Evolutionary conservation across 2,113 vertebrate genomes (phyloP).

Genomic region (Gyps fulvus): DNA sequence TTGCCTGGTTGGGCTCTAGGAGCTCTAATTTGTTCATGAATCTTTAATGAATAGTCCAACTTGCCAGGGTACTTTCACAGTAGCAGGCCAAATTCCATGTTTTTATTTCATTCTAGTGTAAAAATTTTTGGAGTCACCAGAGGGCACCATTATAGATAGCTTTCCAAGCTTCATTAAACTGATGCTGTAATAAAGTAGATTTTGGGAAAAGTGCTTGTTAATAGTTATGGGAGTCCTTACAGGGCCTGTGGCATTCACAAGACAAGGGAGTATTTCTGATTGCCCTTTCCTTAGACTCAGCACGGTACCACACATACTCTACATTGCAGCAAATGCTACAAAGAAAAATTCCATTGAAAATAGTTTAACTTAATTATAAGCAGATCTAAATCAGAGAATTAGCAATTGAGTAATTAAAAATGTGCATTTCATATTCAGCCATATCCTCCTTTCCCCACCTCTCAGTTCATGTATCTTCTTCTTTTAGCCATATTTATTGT

Average conservation of each 20-base stretch:
- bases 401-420: background rate
- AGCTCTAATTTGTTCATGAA: background rate
- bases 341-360: background rate
- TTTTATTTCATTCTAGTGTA: background rate
- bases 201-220: background rate
- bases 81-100: background rate
- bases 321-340: background rate
- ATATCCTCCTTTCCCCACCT: background rate
- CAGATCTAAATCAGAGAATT: background rate
- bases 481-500: background rate
- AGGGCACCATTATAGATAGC: background rate
- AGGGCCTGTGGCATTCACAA: background rate
- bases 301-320: background rate
- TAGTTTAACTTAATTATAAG: background rate
- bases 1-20: background rate
- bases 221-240: background rate
- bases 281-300: background rate
- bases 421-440: background rate
- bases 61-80: background rate
- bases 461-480: background rate
- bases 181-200: background rate
- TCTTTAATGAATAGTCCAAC: background rate
- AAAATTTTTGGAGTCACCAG: background rate
- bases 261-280: background rate
- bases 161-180: background rate